Base-by-base conservation (phyloP, 2,888 invertebrate species). In the Rhogogaster chlorosoma region DNA sequence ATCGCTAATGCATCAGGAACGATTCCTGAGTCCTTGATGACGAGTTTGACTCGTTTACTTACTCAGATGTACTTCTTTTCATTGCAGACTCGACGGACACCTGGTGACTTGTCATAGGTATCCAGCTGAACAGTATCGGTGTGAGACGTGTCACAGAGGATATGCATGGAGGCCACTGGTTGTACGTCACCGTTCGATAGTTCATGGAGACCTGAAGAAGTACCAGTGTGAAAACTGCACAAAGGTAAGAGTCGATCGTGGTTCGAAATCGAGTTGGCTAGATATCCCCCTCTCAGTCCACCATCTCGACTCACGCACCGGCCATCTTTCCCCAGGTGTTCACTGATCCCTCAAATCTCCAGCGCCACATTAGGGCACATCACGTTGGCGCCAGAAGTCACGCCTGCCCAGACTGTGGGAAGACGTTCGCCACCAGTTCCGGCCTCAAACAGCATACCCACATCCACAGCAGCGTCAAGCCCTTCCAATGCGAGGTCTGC, bases 401-500 rank as follows among this genome's bases (percentile, higher is more conserved):
- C 96, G 98, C 99, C 89, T 99, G 99, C 93, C 96, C 97, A 86
- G 99, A 99, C 95, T 99, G 99, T 94, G 99, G 99, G 88, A 99
- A 99, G 95, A 99, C 99, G 86, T 99, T 99, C 94, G 98, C 98
- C 77, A 99, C 99, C 61, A 98, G 98, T 86, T 99, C 99, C 88
- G 99, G 99, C 61, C 95, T 99, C 84, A 99, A 99, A 94, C 99
- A 99, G 94, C 99, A 99, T 94, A 98, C 99, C 49, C 99, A 99
- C 94, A 99, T 99, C 91, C 99, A 99, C 95, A 98, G 98, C 92
- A 98, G 98, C 92, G 97, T 99, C 89, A 99, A 99, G 94, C 99
- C 99, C 4, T 99, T 99, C 94, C 97, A 97, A 95, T 99, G 98
- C 94, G 98, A 98, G 93, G 98, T 99, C 88, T 99, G 99, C 95